Evolutionary conservation across 2,113 vertebrate genomes (phyloP).

Genomic region (Cynoglossus semilaevis): DNA sequence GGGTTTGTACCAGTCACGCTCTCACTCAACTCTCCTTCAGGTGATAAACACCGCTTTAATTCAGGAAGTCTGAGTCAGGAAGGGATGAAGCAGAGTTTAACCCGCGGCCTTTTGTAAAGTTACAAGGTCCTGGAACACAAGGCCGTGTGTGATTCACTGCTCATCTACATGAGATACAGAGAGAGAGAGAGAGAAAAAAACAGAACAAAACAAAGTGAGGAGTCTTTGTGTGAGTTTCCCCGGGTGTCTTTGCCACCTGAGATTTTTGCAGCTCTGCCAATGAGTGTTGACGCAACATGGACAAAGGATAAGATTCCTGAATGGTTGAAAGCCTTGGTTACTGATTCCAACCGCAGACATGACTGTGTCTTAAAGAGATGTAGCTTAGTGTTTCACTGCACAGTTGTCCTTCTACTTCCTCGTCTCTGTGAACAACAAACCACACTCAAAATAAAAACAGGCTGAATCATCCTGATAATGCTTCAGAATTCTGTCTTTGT

Average conservation of each 20-base stretch:
- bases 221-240: conserved; percentile 4
- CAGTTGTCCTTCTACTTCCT: conserved; percentile 15
- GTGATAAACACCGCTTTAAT: conserved; percentile 16
- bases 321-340: conserved; percentile 14
- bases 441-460: conserved; percentile 13
- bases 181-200: neutral
- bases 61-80: conserved; percentile 1
- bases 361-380: conserved; percentile 4
- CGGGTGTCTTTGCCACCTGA: conserved; percentile 20
- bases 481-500: conserved; percentile 27
- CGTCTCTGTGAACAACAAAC: neutral
- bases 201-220: neutral
- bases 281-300: conserved; percentile 8
- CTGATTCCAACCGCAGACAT: neutral
- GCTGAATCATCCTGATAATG: conserved; percentile 10
- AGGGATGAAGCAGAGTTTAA: conserved; percentile 3
- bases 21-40: too few relatives aligned
- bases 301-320: conserved; percentile 8
- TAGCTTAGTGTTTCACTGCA: conserved; percentile 10
- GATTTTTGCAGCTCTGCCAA: conserved; percentile 21
- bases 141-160: conserved; percentile 25
- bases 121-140: neutral
- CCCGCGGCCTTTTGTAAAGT: conserved; percentile 22
- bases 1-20: too few relatives aligned
- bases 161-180: conserved; percentile 31